Conservation (phyloP, 2,888 invertebrate genomes). For the Stenoptilia bipunctidactyla region DNA sequence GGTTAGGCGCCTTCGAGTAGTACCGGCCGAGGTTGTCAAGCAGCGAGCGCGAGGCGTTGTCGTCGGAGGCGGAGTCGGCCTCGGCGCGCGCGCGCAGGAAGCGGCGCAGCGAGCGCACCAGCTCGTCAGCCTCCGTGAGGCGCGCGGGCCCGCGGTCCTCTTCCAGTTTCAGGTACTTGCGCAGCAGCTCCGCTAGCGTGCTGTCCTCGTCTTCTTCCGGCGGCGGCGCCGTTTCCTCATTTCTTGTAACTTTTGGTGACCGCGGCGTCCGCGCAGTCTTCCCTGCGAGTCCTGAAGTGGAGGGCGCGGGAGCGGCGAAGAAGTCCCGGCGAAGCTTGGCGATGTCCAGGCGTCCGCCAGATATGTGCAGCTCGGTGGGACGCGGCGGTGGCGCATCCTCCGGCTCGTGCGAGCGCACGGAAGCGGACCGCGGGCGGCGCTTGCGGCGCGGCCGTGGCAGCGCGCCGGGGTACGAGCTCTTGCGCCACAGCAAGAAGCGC, state of each 20-base stretch:
- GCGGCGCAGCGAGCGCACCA: conserved; percentile 74
- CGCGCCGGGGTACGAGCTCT: conserved; percentile 85
- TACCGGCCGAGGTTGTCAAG: conserved; percentile 77
- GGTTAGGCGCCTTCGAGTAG: conserved; percentile 74
- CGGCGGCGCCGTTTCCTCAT: not conserved
- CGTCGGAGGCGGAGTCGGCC: conserved; percentile 36
- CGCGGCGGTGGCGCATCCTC: conserved; percentile 73
- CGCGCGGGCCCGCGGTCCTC: conserved; percentile 59
- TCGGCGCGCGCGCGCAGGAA: conserved; percentile 59
- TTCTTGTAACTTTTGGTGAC: conserved; percentile 27
- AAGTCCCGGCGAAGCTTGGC: conserved; percentile 78
- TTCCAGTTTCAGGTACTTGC: conserved; percentile 75
- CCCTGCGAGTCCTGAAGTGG: conserved; percentile 20
- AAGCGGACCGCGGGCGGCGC: conserved; percentile 74
- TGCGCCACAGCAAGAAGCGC: conserved; percentile 84
- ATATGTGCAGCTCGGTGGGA: conserved; percentile 63
- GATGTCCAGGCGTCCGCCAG: conserved; percentile 76
- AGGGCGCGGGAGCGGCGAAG: conserved; percentile 60
- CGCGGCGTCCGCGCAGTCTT: conserved; percentile 40
- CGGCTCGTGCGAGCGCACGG: conserved; percentile 76
- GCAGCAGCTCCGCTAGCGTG: conserved; percentile 74
- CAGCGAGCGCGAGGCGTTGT: conserved; percentile 56
- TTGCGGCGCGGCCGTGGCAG: conserved; percentile 70
- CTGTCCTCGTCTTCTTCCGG: conserved; percentile 59
- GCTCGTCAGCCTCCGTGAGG: conserved; percentile 70